phyloP scores from a whole-genome alignment of 1,140 invertebrate species.

The Thaumatotibia leucotreta region DNA sequence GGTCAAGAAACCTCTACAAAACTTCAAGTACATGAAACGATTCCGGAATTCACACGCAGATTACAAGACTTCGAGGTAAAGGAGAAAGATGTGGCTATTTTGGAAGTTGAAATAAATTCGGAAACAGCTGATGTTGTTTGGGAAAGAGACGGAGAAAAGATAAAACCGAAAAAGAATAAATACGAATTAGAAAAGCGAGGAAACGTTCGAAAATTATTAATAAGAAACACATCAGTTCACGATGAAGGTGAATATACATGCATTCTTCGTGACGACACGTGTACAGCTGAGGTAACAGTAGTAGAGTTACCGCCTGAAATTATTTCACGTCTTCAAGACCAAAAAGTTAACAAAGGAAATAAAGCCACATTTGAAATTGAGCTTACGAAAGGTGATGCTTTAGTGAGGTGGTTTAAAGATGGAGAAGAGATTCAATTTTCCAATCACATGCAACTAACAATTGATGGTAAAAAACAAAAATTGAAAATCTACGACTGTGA shows the following conservation, averaged over 20 bases:
- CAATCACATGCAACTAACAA: conserved; percentile 91
- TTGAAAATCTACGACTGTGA: conserved; percentile 90
- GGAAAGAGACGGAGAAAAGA: conserved; percentile 87
- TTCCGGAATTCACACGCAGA: conserved; percentile 90
- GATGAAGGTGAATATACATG: conserved; percentile 98
- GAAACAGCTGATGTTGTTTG: conserved; percentile 89
- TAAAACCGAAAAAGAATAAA: conserved; percentile 81
- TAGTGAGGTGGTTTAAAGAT: conserved; percentile 94
- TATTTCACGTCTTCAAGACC: conserved; percentile 86
- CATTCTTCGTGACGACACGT: conserved; percentile 86
- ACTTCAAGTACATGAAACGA: conserved; percentile 88
- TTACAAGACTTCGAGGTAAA: conserved; percentile 93
- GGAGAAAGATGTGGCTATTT: conserved; percentile 88
- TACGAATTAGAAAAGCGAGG: conserved; percentile 88
- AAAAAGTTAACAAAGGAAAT: conserved; percentile 87
- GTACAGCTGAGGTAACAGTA: conserved; percentile 90
- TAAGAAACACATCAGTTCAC: conserved; percentile 89
- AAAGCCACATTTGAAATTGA: conserved; percentile 92
- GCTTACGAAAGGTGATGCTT: conserved; percentile 92
- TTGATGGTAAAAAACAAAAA: conserved; percentile 93
- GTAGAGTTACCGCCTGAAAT: conserved; percentile 94
- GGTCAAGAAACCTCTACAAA: conserved; percentile 89
- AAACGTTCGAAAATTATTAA: conserved; percentile 86
- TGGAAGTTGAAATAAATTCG: conserved; percentile 91
- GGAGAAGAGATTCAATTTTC: conserved; percentile 91